Percentiles rank a stretch among this genome's conserved stretches.
Conservation (phyloP, 1,140 invertebrate species). For the Drosophila mayri region DNA sequence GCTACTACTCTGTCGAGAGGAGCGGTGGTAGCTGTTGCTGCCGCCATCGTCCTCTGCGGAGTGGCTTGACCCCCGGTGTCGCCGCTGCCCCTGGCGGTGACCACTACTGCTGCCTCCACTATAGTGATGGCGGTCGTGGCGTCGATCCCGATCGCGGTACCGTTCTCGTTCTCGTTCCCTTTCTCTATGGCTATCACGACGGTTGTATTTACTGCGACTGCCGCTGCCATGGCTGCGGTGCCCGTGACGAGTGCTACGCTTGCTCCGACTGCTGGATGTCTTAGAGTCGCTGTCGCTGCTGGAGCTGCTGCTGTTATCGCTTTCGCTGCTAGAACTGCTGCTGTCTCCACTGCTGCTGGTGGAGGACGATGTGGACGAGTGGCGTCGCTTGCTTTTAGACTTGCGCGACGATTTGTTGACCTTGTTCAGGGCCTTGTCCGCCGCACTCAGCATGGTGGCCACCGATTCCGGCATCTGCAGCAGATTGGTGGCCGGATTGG, state of each 20-base stretch:
- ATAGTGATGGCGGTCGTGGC: constrained; percentile 12
- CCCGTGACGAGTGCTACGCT: constrained; percentile 36
- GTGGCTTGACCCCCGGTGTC: constrained; percentile 51
- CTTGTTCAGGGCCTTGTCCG: constrained; percentile 67
- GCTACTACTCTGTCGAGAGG: constrained; percentile 45
- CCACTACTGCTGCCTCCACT: constrained; percentile 19
- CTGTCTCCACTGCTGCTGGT: constrained; percentile 51
- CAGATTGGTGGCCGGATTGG: constrained; percentile 70
- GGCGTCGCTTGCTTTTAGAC: constrained; percentile 41
- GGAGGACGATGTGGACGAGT: constrained; percentile 57
- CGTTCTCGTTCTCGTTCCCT: constrained; percentile 28
- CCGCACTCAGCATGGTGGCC: constrained; percentile 61
- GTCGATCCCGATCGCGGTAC: constrained; percentile 24
- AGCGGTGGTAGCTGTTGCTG: constrained; percentile 30
- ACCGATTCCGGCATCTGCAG: constrained; percentile 72
- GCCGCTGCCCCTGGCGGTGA: constrained; percentile 10
- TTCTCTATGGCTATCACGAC: constrained; percentile 37
- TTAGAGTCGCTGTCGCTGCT: constrained; percentile 53
- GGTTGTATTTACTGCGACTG: constrained; percentile 37
- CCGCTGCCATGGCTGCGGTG: constrained; percentile 24
- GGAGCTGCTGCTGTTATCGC: constrained; percentile 33
- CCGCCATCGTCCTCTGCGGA: constrained; percentile 53
- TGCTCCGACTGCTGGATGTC: constrained; percentile 39
- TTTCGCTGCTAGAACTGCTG: constrained; percentile 43
- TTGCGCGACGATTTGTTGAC: constrained; percentile 57